These are phyloP conservation scores for Odontamblyopus rebecca DNA, from an alignment of 2,797 vertebrate genomes.

Conservation along the genomic window DNA sequence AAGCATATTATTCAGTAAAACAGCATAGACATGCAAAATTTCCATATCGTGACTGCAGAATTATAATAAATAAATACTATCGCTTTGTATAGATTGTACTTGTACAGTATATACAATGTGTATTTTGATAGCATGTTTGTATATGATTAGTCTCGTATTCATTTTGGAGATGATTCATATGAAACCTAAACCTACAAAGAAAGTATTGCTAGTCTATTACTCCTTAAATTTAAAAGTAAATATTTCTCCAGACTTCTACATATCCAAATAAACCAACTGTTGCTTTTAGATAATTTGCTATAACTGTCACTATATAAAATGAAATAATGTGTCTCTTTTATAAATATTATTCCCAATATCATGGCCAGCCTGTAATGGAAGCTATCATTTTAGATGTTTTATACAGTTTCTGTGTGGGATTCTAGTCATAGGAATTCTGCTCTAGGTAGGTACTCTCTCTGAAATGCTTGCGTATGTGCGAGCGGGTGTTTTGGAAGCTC, in stretches of 20 bases:
- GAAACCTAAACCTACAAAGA: too few relatives aligned
- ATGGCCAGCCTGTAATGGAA: conserved; percentile 10
- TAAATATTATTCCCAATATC: background rate
- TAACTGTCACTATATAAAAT: background rate
- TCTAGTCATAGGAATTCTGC: conserved; percentile 54
- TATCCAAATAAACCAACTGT: background rate
- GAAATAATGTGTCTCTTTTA: background rate
- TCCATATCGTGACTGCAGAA: too few relatives aligned
- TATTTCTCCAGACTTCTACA: background rate
- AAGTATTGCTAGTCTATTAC: too few relatives aligned
- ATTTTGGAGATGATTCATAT: too few relatives aligned
- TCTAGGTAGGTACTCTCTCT: conserved; percentile 61
- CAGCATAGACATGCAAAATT: too few relatives aligned
- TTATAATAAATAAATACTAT: too few relatives aligned
- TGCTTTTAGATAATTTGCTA: background rate
- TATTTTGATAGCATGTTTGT: background rate
- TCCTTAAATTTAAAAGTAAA: background rate
- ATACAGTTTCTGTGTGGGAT: conserved; percentile 36
- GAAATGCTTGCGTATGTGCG: conserved; percentile 65
- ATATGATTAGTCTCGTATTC: too few relatives aligned
- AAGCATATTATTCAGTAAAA: too few relatives aligned
- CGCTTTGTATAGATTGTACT: background rate
- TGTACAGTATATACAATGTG: background rate
- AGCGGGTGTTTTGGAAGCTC: conserved; percentile 73
- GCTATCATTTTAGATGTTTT: conserved; percentile 29